phyloP scores from a whole-genome alignment of 2,113 vertebrate species.

The Oncorhynchus gorbuscha region DNA sequence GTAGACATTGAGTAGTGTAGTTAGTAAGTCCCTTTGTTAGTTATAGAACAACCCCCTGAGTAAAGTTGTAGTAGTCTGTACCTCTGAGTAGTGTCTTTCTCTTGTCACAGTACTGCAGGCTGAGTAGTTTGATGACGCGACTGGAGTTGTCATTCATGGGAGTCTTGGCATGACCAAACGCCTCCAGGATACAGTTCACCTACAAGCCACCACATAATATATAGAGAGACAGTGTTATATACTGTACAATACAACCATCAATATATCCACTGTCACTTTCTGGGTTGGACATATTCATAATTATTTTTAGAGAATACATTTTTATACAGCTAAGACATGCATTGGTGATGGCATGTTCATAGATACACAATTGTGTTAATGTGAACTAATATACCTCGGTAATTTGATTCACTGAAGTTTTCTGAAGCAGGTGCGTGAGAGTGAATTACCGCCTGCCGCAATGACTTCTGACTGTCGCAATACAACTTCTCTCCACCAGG shows the following conservation, averaged over 20 bases:
- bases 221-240: background rate
- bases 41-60: no score
- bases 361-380: background rate
- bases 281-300: no score
- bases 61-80: slow-evolving; percentile 45
- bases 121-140: slow-evolving; percentile 87
- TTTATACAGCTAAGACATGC: no score
- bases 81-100: slow-evolving; percentile 79
- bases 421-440: no score
- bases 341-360: no score
- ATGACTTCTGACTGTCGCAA: background rate
- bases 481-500: slow-evolving; percentile 54
- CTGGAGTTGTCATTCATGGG: slow-evolving; percentile 82
- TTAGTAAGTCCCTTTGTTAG: no score
- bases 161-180: slow-evolving; percentile 92
- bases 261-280: background rate
- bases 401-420: no score
- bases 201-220: slow-evolving; percentile 46
- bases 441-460: background rate
- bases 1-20: no score
- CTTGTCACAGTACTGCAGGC: slow-evolving; percentile 86
- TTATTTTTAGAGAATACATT: no score
- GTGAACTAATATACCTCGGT: no score
- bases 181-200: slow-evolving; percentile 87
- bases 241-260: background rate